phyloP scores from a whole-genome alignment of 1,140 invertebrate genomes.

The Leptinotarsa undecemlineata region DNA sequence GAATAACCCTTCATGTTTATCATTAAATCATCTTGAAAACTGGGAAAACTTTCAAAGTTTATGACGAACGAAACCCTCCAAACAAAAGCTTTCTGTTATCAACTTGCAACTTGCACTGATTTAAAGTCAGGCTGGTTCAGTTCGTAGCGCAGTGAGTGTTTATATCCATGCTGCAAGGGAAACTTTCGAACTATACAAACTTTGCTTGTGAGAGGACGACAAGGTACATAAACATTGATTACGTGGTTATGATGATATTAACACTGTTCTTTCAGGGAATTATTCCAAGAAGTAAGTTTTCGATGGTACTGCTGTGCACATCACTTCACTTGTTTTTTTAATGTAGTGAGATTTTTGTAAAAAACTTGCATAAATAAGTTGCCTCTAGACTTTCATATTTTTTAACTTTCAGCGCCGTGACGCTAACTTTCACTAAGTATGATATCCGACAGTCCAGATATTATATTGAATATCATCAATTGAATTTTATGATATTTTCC shows the following conservation, averaged over 20 bases:
- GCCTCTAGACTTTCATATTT: neutral
- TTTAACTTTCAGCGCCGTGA: neutral
- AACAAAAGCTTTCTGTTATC: neutral
- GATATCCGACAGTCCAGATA: neutral
- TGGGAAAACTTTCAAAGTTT: neutral
- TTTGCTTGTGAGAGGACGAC: neutral
- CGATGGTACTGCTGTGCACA: neutral
- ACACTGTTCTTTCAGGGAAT: neutral
- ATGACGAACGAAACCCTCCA: neutral
- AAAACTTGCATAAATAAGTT: neutral
- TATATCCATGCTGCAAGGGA: neutral
- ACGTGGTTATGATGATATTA: neutral
- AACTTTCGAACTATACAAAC: slow-evolving; percentile 2
- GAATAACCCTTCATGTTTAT: no score
- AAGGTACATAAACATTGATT: slow-evolving; percentile 4
- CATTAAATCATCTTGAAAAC: no score
- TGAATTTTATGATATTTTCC: no score
- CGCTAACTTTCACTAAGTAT: neutral
- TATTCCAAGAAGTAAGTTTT: neutral
- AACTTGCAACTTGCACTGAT: neutral
- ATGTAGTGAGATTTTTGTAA: neutral
- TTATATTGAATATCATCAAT: no score
- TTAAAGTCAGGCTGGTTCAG: neutral
- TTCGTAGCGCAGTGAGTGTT: neutral
- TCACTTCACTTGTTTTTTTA: neutral